Conservation (phyloP, 2,888 invertebrate genomes). For the Notocelia uddmanniana region DNA sequence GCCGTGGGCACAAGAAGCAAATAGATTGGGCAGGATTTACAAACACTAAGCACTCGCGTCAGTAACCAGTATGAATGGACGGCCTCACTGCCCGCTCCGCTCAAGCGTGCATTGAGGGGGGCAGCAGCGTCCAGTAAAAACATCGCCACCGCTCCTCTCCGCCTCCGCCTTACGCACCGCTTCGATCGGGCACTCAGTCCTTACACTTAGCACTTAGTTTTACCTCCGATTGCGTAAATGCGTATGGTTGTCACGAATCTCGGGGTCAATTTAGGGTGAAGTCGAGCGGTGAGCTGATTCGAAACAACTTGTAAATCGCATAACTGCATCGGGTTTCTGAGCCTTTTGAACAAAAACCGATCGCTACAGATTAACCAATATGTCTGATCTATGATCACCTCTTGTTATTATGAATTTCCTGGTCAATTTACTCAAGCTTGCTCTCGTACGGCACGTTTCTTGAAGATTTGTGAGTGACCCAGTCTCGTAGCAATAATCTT, state of each 20-base stretch:
- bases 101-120: no score
- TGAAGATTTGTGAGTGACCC: slow-evolving; percentile 5
- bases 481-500: slow-evolving; percentile 19
- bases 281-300: background rate
- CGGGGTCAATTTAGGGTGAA: background rate
- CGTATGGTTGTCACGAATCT: background rate
- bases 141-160: no score
- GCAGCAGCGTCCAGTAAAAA: no score
- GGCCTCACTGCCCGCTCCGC: no score
- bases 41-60: background rate
- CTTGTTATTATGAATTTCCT: background rate
- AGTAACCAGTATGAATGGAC: background rate
- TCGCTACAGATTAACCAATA: background rate
- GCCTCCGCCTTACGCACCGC: no score
- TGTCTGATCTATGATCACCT: background rate
- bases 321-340: slow-evolving; percentile 6
- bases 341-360: background rate
- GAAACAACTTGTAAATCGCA: background rate
- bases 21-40: no score
- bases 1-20: slow-evolving; percentile 53
- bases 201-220: no score
- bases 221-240: no score
- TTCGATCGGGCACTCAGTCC: no score
- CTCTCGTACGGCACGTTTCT: background rate
- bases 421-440: background rate